A percentile compares a stretch with the other conserved stretches of the same genome.
Evolutionary conservation across 2,797 vertebrate species (phyloP).

Genomic region (Chloroceryle inda): DNA sequence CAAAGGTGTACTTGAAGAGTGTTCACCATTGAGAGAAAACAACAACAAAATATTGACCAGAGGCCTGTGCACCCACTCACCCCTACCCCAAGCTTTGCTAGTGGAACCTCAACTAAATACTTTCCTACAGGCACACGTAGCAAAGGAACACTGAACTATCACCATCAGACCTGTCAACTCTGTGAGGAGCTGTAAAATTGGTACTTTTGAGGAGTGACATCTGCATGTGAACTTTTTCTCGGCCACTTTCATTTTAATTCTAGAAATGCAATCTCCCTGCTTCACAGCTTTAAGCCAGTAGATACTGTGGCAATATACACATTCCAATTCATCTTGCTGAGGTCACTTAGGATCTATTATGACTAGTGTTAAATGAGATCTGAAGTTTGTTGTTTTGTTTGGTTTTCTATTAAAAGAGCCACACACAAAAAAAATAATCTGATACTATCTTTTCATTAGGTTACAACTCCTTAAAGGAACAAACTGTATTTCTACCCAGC

Average conservation of each 20-base stretch:
- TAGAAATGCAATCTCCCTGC: not conserved
- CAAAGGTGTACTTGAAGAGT: not conserved
- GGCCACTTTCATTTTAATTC: not conserved
- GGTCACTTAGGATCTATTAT: not conserved
- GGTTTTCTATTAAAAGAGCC: no score
- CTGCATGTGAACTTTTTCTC: not conserved
- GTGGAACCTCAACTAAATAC: not conserved
- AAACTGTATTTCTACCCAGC: not conserved
- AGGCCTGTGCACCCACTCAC: not conserved
- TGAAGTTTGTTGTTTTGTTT: not conserved
- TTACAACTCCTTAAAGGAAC: not conserved
- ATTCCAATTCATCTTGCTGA: not conserved
- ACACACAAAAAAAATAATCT: not conserved
- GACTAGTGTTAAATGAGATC: not conserved
- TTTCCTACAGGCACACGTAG: not conserved
- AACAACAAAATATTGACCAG: not conserved
- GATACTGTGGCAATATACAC: not conserved
- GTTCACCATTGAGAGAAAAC: not conserved
- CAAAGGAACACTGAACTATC: not conserved
- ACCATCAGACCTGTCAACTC: not conserved
- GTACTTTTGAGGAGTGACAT: not conserved
- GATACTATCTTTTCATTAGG: not conserved
- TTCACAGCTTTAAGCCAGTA: constrained; percentile 1
- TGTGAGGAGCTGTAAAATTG: not conserved
- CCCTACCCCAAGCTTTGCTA: not conserved